Evolutionary conservation across 2,888 invertebrate species (phyloP).

Genomic region (Prenolepis imparis): DNA sequence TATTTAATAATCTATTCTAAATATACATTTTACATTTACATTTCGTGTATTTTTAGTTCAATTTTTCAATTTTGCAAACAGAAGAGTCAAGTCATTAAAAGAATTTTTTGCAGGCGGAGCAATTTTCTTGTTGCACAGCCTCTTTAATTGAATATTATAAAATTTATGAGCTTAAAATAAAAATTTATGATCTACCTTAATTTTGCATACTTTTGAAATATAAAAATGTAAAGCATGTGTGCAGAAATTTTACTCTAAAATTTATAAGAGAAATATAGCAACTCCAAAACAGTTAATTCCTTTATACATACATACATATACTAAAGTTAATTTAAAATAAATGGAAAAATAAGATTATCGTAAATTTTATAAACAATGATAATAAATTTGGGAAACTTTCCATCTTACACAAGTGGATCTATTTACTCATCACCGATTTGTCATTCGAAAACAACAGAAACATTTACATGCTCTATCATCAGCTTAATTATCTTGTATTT

Average conservation of each 20-base stretch:
- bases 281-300: background rate
- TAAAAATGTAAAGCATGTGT: background rate
- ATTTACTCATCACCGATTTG: background rate
- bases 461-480: background rate
- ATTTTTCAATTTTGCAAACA: background rate
- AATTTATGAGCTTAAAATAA: background rate
- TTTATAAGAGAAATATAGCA: background rate
- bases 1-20: background rate
- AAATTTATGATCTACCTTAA: background rate
- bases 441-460: background rate
- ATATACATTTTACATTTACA: background rate
- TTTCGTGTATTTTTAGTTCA: background rate
- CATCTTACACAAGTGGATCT: background rate
- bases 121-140: background rate
- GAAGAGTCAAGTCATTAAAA: background rate
- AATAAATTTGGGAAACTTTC: background rate
- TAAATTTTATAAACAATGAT: constrained; percentile 4
- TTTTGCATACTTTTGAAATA: background rate
- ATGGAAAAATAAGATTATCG: background rate
- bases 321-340: background rate
- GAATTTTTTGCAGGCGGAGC: background rate
- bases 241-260: background rate
- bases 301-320: no score
- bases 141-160: background rate
- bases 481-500: background rate